Evolutionary conservation across 64 coral and sea anemone species (phyloP), one percentile per base, ranked within the genome.

Genomic region (Trachythela sp.): DNA sequence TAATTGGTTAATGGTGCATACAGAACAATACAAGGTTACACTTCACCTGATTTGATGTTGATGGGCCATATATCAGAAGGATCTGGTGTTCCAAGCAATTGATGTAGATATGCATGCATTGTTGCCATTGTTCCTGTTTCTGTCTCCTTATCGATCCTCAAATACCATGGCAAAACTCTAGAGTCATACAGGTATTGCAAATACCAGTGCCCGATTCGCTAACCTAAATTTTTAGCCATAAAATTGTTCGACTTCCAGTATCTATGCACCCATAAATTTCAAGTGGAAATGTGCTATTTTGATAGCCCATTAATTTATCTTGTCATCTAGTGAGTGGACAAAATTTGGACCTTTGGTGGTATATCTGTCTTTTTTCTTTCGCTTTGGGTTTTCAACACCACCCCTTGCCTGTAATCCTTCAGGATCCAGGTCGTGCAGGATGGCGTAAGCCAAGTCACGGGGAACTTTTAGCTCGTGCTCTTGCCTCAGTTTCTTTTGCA

Each of bases 231-330:
- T 80, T 80, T 9, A 80, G 75, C 75, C 75, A 36, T 80, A 80
- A 39, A 80, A 80, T 80, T 80, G 31, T 80, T 29, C 75, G 31
- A 80, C 75, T 80, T 14, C 27, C 75, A 34, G 75, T 80, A 80
- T 80, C 13, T 80, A 39, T 80, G 0, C 75, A 80, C 30, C 75
- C 75, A 80, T 80, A 80, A 39, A 80, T 80, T 34, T n/a, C 75
- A 80, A 80, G 32, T 9, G 75, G 75, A 80, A 80, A 80, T 29
- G 75, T 80, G 34, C 75, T 80, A 80, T 80, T 80, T 80, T 80
- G 75, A 29, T 80, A 80, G 75, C 75, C 75, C 75, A 80, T 80
- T 29, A 80, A 80, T 37, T 80, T 80, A 29, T 80, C 75, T 0
- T 80, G 75, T 29, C 32, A 18, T 80, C 75, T 34, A 80, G 75